Conservation (phyloP, 2,888 invertebrate species). For the Drosophila pegasa region DNA sequence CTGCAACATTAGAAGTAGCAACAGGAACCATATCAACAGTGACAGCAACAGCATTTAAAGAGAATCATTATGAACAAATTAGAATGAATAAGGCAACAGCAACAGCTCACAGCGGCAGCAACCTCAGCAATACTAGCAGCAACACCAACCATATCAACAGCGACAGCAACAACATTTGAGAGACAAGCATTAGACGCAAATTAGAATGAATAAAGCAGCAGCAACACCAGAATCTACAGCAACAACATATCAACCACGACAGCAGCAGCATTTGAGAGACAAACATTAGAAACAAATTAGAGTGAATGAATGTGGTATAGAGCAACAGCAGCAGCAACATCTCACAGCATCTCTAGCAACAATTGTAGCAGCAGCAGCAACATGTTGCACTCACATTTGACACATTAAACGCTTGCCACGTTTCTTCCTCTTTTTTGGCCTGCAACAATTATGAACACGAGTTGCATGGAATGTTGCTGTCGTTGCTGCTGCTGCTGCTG, state of each 20-base stretch:
- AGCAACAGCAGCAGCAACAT: conserved; percentile 18
- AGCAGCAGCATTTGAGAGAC: conserved; percentile 18
- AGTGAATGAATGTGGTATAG: conserved; percentile 44
- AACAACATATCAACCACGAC: conserved; percentile 4
- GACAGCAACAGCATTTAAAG: not conserved
- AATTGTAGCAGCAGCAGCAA: conserved; percentile 20
- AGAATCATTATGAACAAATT: no score
- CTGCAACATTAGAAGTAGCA: not conserved
- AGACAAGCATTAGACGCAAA: not conserved
- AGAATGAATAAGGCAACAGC: not conserved
- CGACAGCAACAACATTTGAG: not conserved
- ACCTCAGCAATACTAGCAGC: not conserved
- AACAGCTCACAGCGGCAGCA: not conserved
- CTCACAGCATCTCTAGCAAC: conserved; percentile 15
- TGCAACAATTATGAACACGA: conserved; percentile 65
- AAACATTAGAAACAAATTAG: conserved; percentile 55
- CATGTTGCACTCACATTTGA: conserved; percentile 41
- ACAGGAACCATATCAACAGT: no score
- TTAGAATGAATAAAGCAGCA: not conserved
- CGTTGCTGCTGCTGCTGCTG: conserved; percentile 30
- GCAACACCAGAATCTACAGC: not conserved
- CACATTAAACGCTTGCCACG: conserved; percentile 38
- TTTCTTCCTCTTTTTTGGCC: conserved; percentile 19
- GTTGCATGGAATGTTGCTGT: conserved; percentile 56
- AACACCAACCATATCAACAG: not conserved